Conservation (phyloP, 2,113 vertebrate genomes). For the Hydrochoerus hydrochaeris region DNA sequence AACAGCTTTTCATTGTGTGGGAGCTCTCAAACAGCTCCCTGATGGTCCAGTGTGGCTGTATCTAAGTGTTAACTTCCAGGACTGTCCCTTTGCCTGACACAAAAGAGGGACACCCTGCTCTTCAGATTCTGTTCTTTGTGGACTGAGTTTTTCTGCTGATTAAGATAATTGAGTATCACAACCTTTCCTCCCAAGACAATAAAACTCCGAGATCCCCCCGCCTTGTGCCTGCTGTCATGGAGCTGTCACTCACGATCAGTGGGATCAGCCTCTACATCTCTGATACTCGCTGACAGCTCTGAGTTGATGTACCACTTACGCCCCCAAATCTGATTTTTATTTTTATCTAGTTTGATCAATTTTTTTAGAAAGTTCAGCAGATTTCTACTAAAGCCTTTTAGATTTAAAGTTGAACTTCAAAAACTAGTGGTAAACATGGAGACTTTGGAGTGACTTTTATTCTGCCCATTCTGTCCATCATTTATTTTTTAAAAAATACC, state of each 20-base stretch:
- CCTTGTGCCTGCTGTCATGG: conserved; percentile 34
- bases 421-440: neutral
- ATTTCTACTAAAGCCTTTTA: conserved; percentile 61
- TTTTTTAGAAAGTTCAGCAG: conserved; percentile 83
- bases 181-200: neutral
- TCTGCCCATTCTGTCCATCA: neutral
- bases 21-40: neutral
- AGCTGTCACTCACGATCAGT: conserved; percentile 72
- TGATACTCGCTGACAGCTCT: conserved; percentile 70
- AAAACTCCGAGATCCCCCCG: neutral
- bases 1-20: conserved; percentile 39
- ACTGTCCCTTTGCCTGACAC: neutral
- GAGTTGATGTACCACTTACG: conserved; percentile 2
- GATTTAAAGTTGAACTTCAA: conserved; percentile 1
- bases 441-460: neutral
- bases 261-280: conserved; percentile 41
- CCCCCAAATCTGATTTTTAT: conserved; percentile 80
- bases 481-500: neutral
- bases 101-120: neutral
- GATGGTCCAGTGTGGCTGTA: neutral
- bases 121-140: neutral
- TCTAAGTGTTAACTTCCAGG: neutral
- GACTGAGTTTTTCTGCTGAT: neutral
- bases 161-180: neutral
- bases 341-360: conserved; percentile 34